Evolutionary conservation across 2,888 invertebrate genomes (phyloP).

Genomic region (Erebia ligea): DNA sequence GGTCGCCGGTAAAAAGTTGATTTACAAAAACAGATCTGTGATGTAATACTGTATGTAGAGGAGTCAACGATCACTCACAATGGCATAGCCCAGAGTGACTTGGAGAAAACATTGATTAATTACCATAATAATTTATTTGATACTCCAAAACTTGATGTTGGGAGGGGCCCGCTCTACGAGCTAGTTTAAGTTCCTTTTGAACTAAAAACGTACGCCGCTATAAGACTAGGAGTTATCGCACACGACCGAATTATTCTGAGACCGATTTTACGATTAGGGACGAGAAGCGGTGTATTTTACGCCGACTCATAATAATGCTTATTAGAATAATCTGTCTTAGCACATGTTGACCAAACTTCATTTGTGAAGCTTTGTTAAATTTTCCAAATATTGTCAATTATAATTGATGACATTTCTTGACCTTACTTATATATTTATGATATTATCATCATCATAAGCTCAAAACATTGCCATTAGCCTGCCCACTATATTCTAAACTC

Average conservation of each 20-base stretch:
- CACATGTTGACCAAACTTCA: too few relatives aligned
- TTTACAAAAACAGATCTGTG: conserved; percentile 72
- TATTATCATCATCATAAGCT: too few relatives aligned
- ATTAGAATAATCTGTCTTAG: too few relatives aligned
- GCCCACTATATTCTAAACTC: too few relatives aligned
- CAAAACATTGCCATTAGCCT: too few relatives aligned
- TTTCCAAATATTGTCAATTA: too few relatives aligned
- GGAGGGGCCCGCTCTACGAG: conserved; percentile 74
- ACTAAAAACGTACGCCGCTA: conserved; percentile 57
- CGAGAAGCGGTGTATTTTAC: neutral
- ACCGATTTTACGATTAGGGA: neutral
- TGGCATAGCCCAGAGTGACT: conserved; percentile 75
- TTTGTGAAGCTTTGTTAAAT: too few relatives aligned
- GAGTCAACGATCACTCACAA: conserved; percentile 80
- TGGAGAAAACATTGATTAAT: conserved; percentile 83
- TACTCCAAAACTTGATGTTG: conserved; percentile 80
- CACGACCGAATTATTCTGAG: neutral
- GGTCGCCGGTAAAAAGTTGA: conserved; percentile 53
- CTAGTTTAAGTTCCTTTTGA: conserved; percentile 68
- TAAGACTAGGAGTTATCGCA: conserved; percentile 17
- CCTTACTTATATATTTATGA: too few relatives aligned
- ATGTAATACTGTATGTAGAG: conserved; percentile 65
- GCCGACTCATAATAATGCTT: neutral
- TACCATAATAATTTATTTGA: conserved; percentile 84
- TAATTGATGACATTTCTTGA: too few relatives aligned